Base-by-base conservation (phyloP, 2,888 invertebrate species). In the Spisula solida region DNA sequence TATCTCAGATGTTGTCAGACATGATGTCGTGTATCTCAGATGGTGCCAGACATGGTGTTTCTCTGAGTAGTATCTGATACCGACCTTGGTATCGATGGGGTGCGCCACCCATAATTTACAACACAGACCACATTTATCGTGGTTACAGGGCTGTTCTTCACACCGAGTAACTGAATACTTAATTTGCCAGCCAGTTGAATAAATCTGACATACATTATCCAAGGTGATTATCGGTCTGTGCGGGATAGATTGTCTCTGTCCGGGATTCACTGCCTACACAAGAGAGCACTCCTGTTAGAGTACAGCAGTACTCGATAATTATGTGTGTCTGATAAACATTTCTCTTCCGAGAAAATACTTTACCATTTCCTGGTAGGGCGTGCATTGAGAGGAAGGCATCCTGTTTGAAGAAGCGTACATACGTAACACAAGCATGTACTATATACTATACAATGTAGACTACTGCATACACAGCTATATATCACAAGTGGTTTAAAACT, bases 161-260 rank as follows among this genome's bases (percentile, higher is more conserved):
- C n/a, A 60, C 60, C n/a, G 1, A 20, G 20, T 6, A n/a, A 8
- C 20, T 60, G n/a, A n/a, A 60, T 60, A 60, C 2, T n/a, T 60
- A 60, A 60, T 60, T 60, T 60, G 60, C 60, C 1, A 60, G 60
- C 20, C n/a, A n/a, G 60, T n/a, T 60, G 60, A 60, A 60, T 60
- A n/a, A 18, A 60, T 25, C n/a, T 8, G n/a, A 6, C 20, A n/a
- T 25, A n/a, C 14, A 60, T 60, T 5, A 60, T 14, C 6, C n/a
- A 60, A 60, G n/a, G n/a, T n/a, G 8, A n/a, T n/a, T n/a, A n/a
- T 20, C 18, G 60, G 4, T 60, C 6, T 60, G 41, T 41, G 41
- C 41, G 41, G 41, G 41, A 41, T 5, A 41, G 4, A 5, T 41
- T 41, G 41, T 2, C 41, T 41, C 2, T 41, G 41, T 41, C 4